A percentile compares a stretch with the other conserved stretches of the same genome.
Evolutionary conservation across 2,888 invertebrate species (phyloP).

Genomic region (Lithodes maja): DNA sequence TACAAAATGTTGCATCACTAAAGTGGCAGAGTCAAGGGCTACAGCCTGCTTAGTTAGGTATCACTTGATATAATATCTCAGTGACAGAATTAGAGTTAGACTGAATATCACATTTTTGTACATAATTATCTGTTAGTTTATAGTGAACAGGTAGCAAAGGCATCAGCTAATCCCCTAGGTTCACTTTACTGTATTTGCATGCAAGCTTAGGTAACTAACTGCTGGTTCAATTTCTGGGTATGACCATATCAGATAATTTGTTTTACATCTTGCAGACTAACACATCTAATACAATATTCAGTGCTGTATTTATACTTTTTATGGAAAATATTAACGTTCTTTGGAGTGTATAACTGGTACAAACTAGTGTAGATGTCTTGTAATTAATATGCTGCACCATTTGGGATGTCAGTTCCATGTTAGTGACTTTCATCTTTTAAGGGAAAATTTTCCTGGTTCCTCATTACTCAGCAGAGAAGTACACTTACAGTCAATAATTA

Average conservation of each 20-base stretch:
- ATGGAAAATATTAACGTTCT: no score
- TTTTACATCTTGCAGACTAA: neutral
- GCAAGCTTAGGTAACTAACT: constrained; percentile 46
- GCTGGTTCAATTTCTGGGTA: neutral
- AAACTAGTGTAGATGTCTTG: no score
- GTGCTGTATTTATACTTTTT: neutral
- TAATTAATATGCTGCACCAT: no score
- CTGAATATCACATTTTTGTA: constrained; percentile 48
- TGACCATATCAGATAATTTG: neutral
- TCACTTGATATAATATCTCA: constrained; percentile 14
- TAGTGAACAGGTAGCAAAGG: constrained; percentile 50
- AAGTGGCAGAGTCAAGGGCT: constrained; percentile 17
- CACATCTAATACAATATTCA: constrained; percentile 2
- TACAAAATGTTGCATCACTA: neutral
- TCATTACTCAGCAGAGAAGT: no score
- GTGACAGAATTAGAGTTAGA: neutral
- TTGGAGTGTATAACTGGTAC: no score
- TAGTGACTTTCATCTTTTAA: no score
- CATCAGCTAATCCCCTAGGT: constrained; percentile 37
- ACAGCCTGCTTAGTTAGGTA: constrained; percentile 30
- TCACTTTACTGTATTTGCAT: constrained; percentile 21
- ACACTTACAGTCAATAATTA: no score
- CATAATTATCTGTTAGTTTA: constrained; percentile 40
- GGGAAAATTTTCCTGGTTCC: no score
- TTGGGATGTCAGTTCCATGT: no score